A percentile compares a stretch with the other conserved stretches of the same genome.
phyloP scores from a whole-genome alignment of 2,113 vertebrate species.

The human region GRCh38 chr3:49263501-49264000 shows the following conservation, averaged over 20 bases:
- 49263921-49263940: too few relatives aligned
- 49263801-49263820: conserved; percentile 52
- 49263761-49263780: conserved; percentile 45
- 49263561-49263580: not conserved
- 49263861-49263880: not conserved
- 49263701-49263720: not conserved
- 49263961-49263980: too few relatives aligned
- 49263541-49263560: not conserved
- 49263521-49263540: not conserved
- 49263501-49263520: not conserved
- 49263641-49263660: not conserved
- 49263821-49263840: not conserved
- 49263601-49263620: not conserved
- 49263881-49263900: not conserved
- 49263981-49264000: too few relatives aligned
- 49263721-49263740: not conserved
- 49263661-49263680: not conserved
- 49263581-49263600: not conserved
- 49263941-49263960: too few relatives aligned
- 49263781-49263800: conserved; percentile 47
- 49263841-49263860: not conserved
- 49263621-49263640: not conserved
- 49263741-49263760: conserved; percentile 3
- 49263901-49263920: too few relatives aligned
- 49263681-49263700: conserved; percentile 9